Evolutionary conservation across 2,113 vertebrate genomes (phyloP), one percentile per base, ranked within the genome.

Genomic region (Boleophthalmus pectinirostris): DNA sequence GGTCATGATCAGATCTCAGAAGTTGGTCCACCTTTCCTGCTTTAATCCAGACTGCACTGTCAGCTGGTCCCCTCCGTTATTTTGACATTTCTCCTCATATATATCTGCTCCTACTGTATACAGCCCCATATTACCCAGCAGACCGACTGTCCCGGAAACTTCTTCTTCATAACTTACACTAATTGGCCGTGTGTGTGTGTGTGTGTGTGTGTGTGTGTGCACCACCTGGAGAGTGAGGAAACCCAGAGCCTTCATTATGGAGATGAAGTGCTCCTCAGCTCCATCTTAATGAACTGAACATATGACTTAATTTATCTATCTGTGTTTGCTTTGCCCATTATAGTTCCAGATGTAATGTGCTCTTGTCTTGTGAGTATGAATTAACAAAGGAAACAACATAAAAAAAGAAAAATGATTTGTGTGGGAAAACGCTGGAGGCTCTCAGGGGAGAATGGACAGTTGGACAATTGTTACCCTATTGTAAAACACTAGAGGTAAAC

Each of bases 241-340:
- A 75, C 23, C 68, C 64, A 53, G 54, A 2, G n/a, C 67, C 54
- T 51, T 86, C 80, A 57, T 80, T 85, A 80, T 49, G 49, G 18
- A 78, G 76, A 86, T 43, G 43, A 78, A 85, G 35, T 63, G 64
- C 54, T 72, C 66, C 38, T 45, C 56, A 71, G 38, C 8, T 73
- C 60, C 69, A 79, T 1, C 21, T 4, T 49, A 61, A 76, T 66
- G 61, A 74, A 35, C 21, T 66, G 61, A 72, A 35, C 21, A 49
- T 3, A 1, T 61, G 14, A 73, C 49, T 23, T 47, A 12, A 74
- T 80, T 5, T 53, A 69, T 60, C 25, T 51, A 25, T 21, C 0
- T 8, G 21, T 47, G 47, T 10, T 46, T 68, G 49, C 29, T 66
- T 66, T 76, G 25, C 29, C 18, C 6, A 45, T 60, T 35, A 11